A percentile compares a stretch with the other conserved stretches of the same genome.
These are phyloP conservation scores for Kradibia gibbosae DNA, from an alignment of 1,140 invertebrate species.

Conservation along the genomic window DNA sequence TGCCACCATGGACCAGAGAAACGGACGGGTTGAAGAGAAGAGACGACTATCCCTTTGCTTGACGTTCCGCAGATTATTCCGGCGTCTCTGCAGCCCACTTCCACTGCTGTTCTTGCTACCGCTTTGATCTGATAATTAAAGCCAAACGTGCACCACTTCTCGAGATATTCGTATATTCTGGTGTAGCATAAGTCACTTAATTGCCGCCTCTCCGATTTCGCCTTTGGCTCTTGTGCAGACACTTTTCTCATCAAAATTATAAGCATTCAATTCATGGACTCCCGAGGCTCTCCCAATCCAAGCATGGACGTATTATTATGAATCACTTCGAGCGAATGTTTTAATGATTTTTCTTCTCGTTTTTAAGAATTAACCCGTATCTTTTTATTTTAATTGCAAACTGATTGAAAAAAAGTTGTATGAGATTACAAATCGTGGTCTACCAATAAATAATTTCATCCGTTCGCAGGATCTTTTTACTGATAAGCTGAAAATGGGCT, in stretches of 20 bases:
- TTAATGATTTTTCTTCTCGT: neutral
- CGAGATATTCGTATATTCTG: conserved; percentile 23
- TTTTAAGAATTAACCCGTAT: neutral
- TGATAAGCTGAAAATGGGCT: neutral
- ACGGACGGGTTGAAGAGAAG: neutral
- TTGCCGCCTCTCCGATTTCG: neutral
- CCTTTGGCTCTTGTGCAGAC: conserved; percentile 5
- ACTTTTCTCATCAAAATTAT: conserved; percentile 7
- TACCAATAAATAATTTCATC: neutral
- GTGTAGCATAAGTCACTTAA: conserved; percentile 11
- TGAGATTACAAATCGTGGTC: neutral
- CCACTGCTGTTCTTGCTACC: neutral
- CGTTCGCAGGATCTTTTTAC: neutral
- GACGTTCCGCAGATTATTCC: conserved; percentile 47
- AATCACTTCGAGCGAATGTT: neutral
- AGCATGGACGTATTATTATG: neutral
- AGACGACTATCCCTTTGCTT: conserved; percentile 23
- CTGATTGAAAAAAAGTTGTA: neutral
- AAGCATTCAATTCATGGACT: neutral
- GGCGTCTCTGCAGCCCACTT: conserved; percentile 9
- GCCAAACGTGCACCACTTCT: conserved; percentile 15
- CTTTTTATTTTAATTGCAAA: neutral
- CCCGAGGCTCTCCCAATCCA: neutral
- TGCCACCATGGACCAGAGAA: neutral
- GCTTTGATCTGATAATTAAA: conserved; percentile 58